Percentiles rank a stretch among this genome's conserved stretches.
Conservation (phyloP, 2,888 invertebrate genomes). For the Cerastis rubricosa region DNA sequence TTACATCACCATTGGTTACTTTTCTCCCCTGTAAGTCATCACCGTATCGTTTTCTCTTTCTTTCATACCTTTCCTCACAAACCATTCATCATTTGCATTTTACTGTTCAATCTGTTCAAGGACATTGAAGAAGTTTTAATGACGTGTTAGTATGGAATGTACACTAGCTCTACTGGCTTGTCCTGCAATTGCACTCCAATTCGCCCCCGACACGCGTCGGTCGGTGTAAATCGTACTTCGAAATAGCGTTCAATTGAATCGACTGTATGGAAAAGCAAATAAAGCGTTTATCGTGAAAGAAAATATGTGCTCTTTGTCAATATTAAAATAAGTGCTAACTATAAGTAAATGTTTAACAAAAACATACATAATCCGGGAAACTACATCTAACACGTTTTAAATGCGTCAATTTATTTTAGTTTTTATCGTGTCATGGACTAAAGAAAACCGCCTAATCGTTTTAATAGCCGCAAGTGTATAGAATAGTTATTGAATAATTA, state of each 20-base stretch:
- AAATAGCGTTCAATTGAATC: background rate
- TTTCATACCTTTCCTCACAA: background rate
- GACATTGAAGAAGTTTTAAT: background rate
- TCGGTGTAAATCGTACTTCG: background rate
- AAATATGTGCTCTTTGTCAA: constrained; percentile 22
- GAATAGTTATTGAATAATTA: background rate
- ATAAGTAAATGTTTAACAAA: constrained; percentile 7
- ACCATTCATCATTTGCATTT: background rate
- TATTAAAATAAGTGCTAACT: constrained; percentile 27
- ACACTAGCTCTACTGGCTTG: background rate
- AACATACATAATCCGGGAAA: constrained; percentile 14
- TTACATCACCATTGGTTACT: background rate
- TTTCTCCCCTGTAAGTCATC: background rate
- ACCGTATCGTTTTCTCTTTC: background rate
- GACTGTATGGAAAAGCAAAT: background rate
- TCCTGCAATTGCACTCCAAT: too few species aligned
- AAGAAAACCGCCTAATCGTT: constrained; percentile 7
- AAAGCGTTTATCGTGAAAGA: background rate
- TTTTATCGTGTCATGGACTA: constrained; percentile 9
- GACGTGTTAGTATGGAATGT: background rate
- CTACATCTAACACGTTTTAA: background rate
- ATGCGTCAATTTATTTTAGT: constrained; percentile 38
- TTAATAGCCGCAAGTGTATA: constrained; percentile 26
- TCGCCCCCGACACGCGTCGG: background rate
- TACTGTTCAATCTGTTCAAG: background rate